Conservation (phyloP, 2,888 invertebrate species). For the Pristionchus arcanus region DNA sequence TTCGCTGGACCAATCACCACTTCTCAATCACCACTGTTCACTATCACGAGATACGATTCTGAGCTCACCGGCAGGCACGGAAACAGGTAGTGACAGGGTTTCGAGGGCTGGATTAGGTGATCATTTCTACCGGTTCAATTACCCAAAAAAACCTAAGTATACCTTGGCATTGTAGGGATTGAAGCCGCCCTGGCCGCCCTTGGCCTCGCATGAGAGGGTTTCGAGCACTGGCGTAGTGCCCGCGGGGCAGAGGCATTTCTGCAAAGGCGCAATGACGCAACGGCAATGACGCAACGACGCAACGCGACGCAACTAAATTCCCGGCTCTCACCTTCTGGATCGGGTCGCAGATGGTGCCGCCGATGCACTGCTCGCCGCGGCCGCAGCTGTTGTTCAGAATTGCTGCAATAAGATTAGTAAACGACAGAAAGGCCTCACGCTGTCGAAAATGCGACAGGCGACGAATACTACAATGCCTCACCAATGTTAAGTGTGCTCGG, state of each 20-base stretch:
- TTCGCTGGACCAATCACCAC: conserved; percentile 30
- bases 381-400: conserved; percentile 78
- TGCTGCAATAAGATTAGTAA: conserved; percentile 63
- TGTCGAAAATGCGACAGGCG: background rate
- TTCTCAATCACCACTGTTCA: background rate
- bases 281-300: no score
- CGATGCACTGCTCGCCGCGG: conserved; percentile 78
- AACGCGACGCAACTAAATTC: no score
- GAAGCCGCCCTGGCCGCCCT: background rate
- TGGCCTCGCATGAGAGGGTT: conserved; percentile 72
- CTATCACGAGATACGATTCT: background rate
- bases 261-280: background rate
- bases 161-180: conserved; percentile 27
- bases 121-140: background rate
- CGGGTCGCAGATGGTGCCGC: conserved; percentile 77
- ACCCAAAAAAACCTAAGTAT: background rate
- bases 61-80: conserved; percentile 24
- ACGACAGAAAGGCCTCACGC: background rate
- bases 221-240: conserved; percentile 76
- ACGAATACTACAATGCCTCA: conserved; percentile 48
- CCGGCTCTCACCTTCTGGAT: conserved; percentile 44
- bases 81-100: conserved; percentile 35
- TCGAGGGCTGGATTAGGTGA: background rate
- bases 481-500: conserved; percentile 73
- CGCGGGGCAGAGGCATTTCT: conserved; percentile 75